Base-by-base conservation (phyloP, 2,113 vertebrate species). In the Euleptes europaea region DNA sequence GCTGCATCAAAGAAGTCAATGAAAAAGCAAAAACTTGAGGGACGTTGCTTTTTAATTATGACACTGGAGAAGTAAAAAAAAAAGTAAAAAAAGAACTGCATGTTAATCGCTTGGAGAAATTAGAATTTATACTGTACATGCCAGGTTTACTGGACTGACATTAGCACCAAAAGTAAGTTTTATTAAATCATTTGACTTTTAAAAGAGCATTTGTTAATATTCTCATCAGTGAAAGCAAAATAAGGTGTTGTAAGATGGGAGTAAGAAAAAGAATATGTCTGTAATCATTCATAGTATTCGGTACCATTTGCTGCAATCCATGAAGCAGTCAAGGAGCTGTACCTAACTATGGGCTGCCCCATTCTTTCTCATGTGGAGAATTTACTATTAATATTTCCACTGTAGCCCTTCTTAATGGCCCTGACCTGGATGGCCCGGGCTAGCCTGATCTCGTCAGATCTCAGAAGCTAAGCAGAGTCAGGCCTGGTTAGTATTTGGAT, bases 21-120 rank as follows among this genome's bases (percentile, higher is more conserved):
- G 67, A 91, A 31, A 91, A 91, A 91, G 60, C 11, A 88, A 88
- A 89, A 38, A 51, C 35, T 33, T 84, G 28, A 88, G 83, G 81
- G 80, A 84, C 57, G 9, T 21, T 33, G 19, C 10, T 23, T 65
- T 85, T 28, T 57, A 66, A 33, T 81, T 91, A 91, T 87, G 79
- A 85, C 33, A 80, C 26, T 12, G 14, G 9, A 90, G 15, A 80
- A n/a, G n/a, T n/a, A n/a, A n/a, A n/a, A 2, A 49, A 63, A 17
- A 69, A 9, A 23, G 13, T 87, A 77, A 77, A 4, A 86, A 31
- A 1, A 23, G 6, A 92, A 78, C 10, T 60, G 1, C 28, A 88
- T 17, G 28, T 83, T 67, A 86, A 94, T 85, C 76, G 9, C 66
- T 90, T 84, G 4, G 33, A 42, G 87, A 89, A 89, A 83, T 84